Percentiles rank a stretch among this genome's conserved stretches.
phyloP scores from a whole-genome alignment of 2,888 invertebrate genomes.

The Protophormia terraenovae region DNA sequence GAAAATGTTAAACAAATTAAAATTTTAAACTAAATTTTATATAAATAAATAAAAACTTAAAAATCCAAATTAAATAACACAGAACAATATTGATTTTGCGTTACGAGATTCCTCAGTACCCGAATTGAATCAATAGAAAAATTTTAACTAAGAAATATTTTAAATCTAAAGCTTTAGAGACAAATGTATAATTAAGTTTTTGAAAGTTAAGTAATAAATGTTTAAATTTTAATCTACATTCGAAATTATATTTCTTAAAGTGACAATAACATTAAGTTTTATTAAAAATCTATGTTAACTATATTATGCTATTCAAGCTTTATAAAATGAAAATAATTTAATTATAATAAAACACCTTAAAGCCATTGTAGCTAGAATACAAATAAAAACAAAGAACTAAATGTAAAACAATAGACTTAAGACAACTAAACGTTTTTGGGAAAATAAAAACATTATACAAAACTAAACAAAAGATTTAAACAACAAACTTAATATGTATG shows the following conservation, averaged over 20 bases:
- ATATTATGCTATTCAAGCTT: no score
- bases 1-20: no score
- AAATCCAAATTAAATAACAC: no score
- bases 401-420: conserved; percentile 24
- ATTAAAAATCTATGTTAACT: not conserved
- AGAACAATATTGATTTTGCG: no score
- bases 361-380: not conserved
- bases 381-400: not conserved
- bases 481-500: not conserved
- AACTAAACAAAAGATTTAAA: conserved; percentile 27
- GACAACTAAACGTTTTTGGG: not conserved
- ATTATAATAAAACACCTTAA: conserved; percentile 3
- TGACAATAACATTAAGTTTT: not conserved
- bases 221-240: no score
- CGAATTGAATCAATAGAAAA: no score
- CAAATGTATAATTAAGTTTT: no score
- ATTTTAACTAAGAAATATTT: no score
- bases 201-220: not conserved
- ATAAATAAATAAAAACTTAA: no score
- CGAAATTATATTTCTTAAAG: not conserved
- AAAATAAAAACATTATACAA: not conserved
- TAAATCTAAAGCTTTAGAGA: no score
- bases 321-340: not conserved
- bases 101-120: no score
- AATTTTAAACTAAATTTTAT: no score